These are phyloP conservation scores for Seriola rivoliana DNA, from an alignment of 2,113 vertebrate species.

Conservation along the genomic window DNA sequence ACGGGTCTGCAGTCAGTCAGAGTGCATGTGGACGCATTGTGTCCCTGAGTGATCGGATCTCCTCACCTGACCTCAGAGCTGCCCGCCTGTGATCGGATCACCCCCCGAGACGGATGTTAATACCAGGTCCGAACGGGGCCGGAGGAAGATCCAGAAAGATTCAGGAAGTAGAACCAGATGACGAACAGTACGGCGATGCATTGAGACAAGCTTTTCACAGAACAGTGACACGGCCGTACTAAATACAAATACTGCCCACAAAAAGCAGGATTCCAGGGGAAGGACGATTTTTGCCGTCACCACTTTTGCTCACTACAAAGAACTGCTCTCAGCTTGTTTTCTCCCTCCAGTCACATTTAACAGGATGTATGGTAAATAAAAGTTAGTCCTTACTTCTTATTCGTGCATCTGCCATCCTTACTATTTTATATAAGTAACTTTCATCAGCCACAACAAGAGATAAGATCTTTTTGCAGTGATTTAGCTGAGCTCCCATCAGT, in stretches of 20 bases:
- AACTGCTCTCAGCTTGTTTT: neutral
- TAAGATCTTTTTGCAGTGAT: constrained; percentile 18
- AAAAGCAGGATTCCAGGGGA: neutral
- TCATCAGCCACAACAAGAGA: constrained; percentile 23
- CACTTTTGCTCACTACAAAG: neutral
- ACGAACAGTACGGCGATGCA: too few species aligned
- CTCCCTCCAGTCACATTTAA: neutral
- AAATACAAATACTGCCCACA: too few species aligned
- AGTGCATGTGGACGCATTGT: too few species aligned
- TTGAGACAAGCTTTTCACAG: neutral
- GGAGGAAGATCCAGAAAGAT: neutral
- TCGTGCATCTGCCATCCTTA: neutral
- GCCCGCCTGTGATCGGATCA: too few species aligned
- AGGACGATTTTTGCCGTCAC: neutral
- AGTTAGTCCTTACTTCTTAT: neutral
- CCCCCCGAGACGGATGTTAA: too few species aligned
- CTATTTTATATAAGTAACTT: neutral
- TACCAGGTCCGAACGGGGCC: too few species aligned
- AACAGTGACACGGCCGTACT: too few species aligned
- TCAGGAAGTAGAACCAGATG: neutral
- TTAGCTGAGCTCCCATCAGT: constrained; percentile 19
- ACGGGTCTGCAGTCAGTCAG: too few species aligned
- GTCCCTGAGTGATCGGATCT: too few species aligned
- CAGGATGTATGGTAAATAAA: neutral
- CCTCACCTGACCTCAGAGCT: too few species aligned